Evolutionary conservation across 2,797 vertebrate genomes (phyloP).

Genomic region (Gouania willdenowi): DNA sequence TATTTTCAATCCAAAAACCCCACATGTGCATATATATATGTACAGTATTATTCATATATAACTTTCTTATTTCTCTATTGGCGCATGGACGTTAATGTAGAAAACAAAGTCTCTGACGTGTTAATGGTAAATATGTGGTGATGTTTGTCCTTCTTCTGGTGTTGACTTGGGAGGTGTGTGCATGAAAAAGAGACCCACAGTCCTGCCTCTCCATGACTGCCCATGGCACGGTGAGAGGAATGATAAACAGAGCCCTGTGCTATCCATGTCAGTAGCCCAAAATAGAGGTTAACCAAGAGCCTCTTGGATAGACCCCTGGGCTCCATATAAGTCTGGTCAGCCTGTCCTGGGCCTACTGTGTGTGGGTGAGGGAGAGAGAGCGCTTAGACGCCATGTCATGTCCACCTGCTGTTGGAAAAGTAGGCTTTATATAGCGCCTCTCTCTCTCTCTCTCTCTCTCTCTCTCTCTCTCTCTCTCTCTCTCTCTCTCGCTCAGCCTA

Average conservation of each 20-base stretch:
- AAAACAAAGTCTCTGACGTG: too few relatives aligned
- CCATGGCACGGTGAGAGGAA: conserved; percentile 69
- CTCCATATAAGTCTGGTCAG: conserved; percentile 85
- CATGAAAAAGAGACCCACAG: conserved; percentile 22
- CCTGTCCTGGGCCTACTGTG: conserved; percentile 43
- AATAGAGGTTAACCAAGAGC: conserved; percentile 82
- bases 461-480: too few relatives aligned
- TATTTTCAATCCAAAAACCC: too few relatives aligned
- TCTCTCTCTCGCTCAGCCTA: conserved; percentile 45
- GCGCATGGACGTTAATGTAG: too few relatives aligned
- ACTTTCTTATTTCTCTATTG: too few relatives aligned
- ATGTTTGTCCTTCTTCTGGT: neutral
- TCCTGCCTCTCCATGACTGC: conserved; percentile 42
- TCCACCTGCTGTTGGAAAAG: conserved; percentile 65
- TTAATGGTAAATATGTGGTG: too few relatives aligned
- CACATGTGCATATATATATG: too few relatives aligned
- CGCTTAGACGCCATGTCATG: conserved; percentile 49
- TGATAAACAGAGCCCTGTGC: conserved; percentile 81
- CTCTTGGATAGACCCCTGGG: conserved; percentile 59
- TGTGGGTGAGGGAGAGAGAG: conserved; percentile 6
- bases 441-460: too few relatives aligned
- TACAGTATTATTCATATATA: too few relatives aligned
- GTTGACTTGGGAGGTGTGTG: conserved; percentile 20
- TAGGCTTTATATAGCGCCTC: conserved; percentile 63
- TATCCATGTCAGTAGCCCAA: conserved; percentile 80